phyloP scores from a whole-genome alignment of 2,888 invertebrate species.

The Thera obeliscata region DNA sequence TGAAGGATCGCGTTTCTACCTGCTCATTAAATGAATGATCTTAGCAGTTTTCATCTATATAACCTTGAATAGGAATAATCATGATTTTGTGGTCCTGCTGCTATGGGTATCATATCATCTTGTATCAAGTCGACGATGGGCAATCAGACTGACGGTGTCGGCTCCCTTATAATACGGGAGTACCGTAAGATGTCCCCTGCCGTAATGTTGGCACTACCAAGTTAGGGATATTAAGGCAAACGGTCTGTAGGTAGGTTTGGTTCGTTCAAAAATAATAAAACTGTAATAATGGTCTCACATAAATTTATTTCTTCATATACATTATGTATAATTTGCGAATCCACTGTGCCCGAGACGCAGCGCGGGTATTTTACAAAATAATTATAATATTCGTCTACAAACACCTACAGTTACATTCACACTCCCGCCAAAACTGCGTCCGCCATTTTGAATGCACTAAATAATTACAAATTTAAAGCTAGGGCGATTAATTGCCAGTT shows the following conservation, averaged over 20 bases:
- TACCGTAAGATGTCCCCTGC: too few species aligned
- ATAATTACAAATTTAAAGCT: conserved; percentile 65
- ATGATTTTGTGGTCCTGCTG: too few species aligned
- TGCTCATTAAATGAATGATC: too few species aligned
- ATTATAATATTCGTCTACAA: conserved; percentile 68
- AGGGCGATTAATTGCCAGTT: conserved; percentile 52
- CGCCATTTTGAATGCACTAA: conserved; percentile 76
- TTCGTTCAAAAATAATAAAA: conserved; percentile 35
- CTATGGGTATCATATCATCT: too few species aligned
- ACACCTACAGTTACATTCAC: conserved; percentile 74
- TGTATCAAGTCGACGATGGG: too few species aligned
- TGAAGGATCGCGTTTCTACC: too few species aligned
- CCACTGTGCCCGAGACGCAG: conserved; percentile 82
- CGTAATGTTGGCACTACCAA: too few species aligned
- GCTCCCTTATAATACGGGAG: too few species aligned
- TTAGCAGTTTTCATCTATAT: too few species aligned
- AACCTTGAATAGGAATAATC: too few species aligned
- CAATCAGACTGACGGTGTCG: too few species aligned
- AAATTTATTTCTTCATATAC: conserved; percentile 84
- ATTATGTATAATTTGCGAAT: conserved; percentile 84
- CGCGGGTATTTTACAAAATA: conserved; percentile 79
- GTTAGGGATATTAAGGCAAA: too few species aligned
- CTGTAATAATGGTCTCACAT: conserved; percentile 75
- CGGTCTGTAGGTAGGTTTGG: neutral
- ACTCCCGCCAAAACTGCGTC: conserved; percentile 65